phyloP scores from a whole-genome alignment of 2,797 vertebrate species.

The Odontamblyopus rebecca region DNA sequence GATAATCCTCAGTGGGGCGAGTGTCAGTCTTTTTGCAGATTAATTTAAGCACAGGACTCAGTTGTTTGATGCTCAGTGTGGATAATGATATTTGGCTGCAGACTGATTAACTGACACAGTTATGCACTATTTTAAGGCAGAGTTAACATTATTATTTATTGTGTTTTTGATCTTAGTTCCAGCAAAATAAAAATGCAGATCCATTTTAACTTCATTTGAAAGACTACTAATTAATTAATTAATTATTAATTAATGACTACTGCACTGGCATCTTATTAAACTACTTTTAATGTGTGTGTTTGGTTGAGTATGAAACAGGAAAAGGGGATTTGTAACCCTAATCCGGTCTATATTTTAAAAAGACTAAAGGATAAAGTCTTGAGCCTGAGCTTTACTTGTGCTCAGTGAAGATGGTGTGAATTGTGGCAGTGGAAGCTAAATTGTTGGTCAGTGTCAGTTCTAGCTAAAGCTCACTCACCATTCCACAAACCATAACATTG shows the following conservation, averaged over 20 bases:
- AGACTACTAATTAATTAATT: neutral
- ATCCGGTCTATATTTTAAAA: neutral
- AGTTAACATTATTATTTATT: neutral
- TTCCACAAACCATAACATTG: neutral
- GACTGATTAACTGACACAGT: neutral
- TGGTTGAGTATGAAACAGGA: neutral
- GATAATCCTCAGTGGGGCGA: conserved; percentile 47
- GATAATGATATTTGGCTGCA: conserved; percentile 25
- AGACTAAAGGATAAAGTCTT: neutral
- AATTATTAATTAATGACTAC: neutral
- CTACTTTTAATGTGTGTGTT: neutral
- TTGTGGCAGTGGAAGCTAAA: neutral
- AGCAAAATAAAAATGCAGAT: neutral
- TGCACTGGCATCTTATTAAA: neutral
- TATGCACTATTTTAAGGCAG: neutral
- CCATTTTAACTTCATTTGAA: neutral
- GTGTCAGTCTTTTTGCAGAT: conserved; percentile 43
- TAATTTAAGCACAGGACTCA: conserved; percentile 35
- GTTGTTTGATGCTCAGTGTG: conserved; percentile 20
- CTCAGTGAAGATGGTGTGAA: conserved; percentile 17
- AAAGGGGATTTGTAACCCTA: neutral
- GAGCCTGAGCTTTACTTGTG: neutral
- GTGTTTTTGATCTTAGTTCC: neutral
- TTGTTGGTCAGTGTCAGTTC: neutral
- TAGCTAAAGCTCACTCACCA: neutral